Base-by-base conservation (phyloP, 2,888 invertebrate genomes). In the Drosophila yooni region DNA sequence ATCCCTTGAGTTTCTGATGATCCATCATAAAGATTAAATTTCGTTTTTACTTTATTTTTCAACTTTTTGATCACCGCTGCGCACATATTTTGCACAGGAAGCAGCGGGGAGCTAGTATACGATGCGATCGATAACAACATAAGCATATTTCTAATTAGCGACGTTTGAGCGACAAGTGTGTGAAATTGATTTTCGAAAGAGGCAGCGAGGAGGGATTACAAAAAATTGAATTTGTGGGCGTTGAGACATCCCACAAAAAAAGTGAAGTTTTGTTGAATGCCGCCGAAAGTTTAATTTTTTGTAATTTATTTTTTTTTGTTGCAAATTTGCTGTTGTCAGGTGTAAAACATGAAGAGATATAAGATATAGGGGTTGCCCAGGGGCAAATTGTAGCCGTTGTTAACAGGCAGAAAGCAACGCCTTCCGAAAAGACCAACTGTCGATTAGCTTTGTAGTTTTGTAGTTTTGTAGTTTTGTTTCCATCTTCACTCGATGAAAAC, bases 81-180 rank as follows among this genome's bases (percentile, higher is more conserved):
- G 74, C 68, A 62, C 71, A 69, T 53, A 69, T 82, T 73, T 68
- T 71, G 76, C 69, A 57, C 58, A 64, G 71, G 53, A 66, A 65
- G 51, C 81, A 57, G 74, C 65, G 62, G 53, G 70, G 18, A 43
- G 63, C 48, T 46, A 40, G 18, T 51, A 21, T 33, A 3, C 18
- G 65, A 64, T n/a, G 33, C 40, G 60, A 78, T 80, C 75, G 75
- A 81, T 80, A 75, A 76, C 74, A 82, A 68, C 77, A 82, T 77
- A 63, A 78, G 59, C 75, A 72, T 76, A 73, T 73, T 81, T 80
- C 65, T 75, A 76, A 77, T 89, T 82, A 79, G 70, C 65, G 40
- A 57, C 29, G 27, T 57, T 54, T 75, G 84, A 81, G 65, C 74
- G 89, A 85, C 90, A 87, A 85, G 86, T 87, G 90, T 87, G 86